Conservation (phyloP, 2,888 invertebrate species). For the Cetonia aurata region DNA sequence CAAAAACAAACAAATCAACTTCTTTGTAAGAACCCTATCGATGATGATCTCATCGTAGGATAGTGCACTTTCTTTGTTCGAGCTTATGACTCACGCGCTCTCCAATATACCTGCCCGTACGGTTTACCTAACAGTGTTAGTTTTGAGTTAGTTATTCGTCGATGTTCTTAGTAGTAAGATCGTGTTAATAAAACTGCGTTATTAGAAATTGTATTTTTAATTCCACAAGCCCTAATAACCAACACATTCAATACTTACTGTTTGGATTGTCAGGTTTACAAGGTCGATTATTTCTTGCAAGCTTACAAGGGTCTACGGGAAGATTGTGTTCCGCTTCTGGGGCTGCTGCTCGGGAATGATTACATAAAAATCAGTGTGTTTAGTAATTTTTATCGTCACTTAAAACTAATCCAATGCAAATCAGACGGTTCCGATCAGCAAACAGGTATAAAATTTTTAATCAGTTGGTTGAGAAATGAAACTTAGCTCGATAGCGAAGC, state of each 20-base stretch:
- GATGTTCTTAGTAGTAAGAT: too few species aligned
- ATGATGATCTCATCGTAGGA: too few species aligned
- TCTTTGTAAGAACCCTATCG: too few species aligned
- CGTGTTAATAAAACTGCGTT: too few species aligned
- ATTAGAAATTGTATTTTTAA: too few species aligned
- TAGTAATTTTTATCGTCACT: slow-evolving; percentile 76
- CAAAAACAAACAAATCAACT: too few species aligned
- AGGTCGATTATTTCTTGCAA: slow-evolving; percentile 76
- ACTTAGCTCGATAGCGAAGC: slow-evolving; percentile 71
- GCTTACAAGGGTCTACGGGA: slow-evolving; percentile 76
- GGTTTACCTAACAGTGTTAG: too few species aligned
- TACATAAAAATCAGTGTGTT: slow-evolving; percentile 80
- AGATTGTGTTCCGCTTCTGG: slow-evolving; percentile 81
- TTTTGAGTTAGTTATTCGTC: too few species aligned
- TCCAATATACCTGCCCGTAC: too few species aligned
- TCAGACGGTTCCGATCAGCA: slow-evolving; percentile 73
- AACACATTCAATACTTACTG: slow-evolving; percentile 74
- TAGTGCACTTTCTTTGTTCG: too few species aligned
- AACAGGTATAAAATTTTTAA: slow-evolving; percentile 76
- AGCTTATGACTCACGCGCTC: too few species aligned
- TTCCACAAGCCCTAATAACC: too few species aligned
- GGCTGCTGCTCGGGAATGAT: slow-evolving; percentile 91
- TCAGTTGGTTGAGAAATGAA: slow-evolving; percentile 82
- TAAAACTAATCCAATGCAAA: slow-evolving; percentile 72
- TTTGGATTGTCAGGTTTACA: slow-evolving; percentile 79